Evolutionary conservation across 2,113 vertebrate genomes (phyloP).

Genomic region (Nesoenas mayeri): DNA sequence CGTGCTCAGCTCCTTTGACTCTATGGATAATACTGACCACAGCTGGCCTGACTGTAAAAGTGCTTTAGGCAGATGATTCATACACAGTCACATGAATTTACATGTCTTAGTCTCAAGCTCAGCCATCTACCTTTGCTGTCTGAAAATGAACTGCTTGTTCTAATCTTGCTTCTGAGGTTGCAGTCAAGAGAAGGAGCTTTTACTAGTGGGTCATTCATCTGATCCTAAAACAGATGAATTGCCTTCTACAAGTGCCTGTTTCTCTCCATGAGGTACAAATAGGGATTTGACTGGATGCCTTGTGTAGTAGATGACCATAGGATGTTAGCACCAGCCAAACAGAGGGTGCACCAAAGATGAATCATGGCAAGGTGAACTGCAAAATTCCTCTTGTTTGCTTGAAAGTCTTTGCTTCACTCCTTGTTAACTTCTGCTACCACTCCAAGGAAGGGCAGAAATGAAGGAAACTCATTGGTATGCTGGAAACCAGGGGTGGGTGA

Average conservation of each 20-base stretch:
- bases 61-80: background rate
- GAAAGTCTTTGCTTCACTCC: background rate
- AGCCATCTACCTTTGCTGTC: background rate
- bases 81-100: background rate
- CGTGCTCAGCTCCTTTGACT: background rate
- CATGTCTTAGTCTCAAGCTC: background rate
- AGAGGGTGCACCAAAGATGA: fast-evolving
- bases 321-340: background rate
- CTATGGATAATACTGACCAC: background rate
- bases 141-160: background rate
- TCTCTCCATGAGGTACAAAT: background rate
- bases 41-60: background rate
- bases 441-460: background rate
- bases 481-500: background rate
- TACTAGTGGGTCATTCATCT: background rate
- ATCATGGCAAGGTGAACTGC: fast-evolving
- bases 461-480: background rate
- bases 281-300: background rate
- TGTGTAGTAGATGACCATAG: background rate
- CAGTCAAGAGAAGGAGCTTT: background rate
- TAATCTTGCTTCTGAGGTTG: background rate
- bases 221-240: background rate
- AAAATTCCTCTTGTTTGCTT: background rate
- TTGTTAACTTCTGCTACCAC: background rate
- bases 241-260: background rate